Base-by-base conservation (phyloP, 1,140 invertebrate species). In the Diabrotica undecimpunctata region DNA sequence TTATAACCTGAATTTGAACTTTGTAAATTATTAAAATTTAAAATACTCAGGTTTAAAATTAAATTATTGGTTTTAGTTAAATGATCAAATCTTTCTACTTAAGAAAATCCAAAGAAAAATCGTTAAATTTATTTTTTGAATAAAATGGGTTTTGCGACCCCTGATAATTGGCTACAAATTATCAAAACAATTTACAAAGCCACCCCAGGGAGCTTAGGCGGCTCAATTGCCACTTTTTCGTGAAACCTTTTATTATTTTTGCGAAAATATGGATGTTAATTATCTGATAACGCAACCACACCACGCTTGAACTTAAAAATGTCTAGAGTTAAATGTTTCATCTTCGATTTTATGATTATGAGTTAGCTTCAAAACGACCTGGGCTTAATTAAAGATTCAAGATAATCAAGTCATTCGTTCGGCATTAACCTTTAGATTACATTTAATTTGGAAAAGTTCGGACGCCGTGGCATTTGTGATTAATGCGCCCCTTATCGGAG, bases 271-370 rank as follows among this genome's bases (percentile, higher is more conserved):
- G 37, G 55, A 57, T 57, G 25, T 12, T 57, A 57, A 57, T 57
- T 57, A 57, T 37, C 55, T 57, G 55, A 57, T 57, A 57, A 57
- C 35, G 55, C 55, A 12, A 37, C 55, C 35, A 35, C n/a, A n/a
- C 8, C 8, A n/a, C 41, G 41, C 41, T 46, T 6, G 10, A 11
- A 37, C 25, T 57, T 36, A 13, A 57, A 57, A 57, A 55, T 35
- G 54, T 55, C 36, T 55, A 37, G 38, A n/a, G 36, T 37, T 38
- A n/a, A 38, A 57, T 57, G 55, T 37, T 57, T 57, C 55, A 57
- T 57, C 36, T 57, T 57, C 55, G 55, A 57, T 57, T 57, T 57
- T 57, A 57, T 57, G 37, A 57, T 57, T 57, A 57, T 57, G 37
- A 37, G 37, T 25, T 25, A 37, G 55, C n/a, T 38, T 57, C 55